Percentiles rank a stretch among this genome's conserved stretches.
Evolutionary conservation across 2,888 invertebrate species (phyloP).

Genomic region (Chironomus riparius): DNA sequence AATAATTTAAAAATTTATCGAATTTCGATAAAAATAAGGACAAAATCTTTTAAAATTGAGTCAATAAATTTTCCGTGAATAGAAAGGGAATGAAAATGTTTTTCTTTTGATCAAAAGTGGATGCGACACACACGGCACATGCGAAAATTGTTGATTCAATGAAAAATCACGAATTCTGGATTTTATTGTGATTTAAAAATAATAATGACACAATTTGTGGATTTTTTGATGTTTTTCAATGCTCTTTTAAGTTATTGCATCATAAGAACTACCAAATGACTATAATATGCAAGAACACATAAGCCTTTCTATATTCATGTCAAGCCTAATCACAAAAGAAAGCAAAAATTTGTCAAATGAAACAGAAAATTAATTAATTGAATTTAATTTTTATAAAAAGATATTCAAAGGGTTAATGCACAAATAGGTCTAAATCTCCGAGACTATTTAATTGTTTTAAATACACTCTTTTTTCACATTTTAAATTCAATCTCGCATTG

Average conservation of each 20-base stretch:
- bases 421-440: not conserved
- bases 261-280: not conserved
- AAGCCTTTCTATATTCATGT: not conserved
- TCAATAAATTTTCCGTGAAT: too few species aligned
- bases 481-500: not conserved
- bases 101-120: too few species aligned
- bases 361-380: slow-evolving; percentile 4
- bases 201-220: not conserved
- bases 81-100: too few species aligned
- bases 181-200: not conserved
- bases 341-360: not conserved
- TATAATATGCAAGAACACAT: not conserved
- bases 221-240: not conserved
- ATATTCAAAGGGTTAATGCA: not conserved
- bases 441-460: slow-evolving; percentile 5
- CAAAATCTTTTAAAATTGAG: too few species aligned
- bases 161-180: not conserved
- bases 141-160: not conserved
- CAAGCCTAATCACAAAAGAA: not conserved
- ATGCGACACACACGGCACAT: not conserved
- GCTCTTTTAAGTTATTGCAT: not conserved
- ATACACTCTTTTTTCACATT: not conserved
- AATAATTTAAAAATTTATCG: not conserved
- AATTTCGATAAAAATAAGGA: not conserved
- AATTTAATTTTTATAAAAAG: not conserved